Conservation (phyloP, 1,140 invertebrate genomes). For the Drosophila takahashii region DNA sequence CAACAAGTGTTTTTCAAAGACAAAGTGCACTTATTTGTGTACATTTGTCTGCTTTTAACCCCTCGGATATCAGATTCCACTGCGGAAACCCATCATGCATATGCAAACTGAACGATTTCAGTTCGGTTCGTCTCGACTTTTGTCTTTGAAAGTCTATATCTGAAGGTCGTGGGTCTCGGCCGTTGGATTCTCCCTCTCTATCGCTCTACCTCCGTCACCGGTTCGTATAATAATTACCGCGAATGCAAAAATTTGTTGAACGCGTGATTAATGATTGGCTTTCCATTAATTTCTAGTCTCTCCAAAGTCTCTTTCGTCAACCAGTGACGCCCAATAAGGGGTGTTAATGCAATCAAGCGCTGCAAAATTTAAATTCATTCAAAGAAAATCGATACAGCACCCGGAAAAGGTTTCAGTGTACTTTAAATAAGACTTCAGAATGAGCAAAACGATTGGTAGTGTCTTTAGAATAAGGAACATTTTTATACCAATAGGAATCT, state of each 20-base stretch:
- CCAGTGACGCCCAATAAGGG: constrained; percentile 25
- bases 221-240: constrained; percentile 74
- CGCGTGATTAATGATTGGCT: constrained; percentile 72
- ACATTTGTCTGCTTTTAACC: neutral
- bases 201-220: constrained; percentile 35
- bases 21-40: constrained; percentile 1
- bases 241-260: constrained; percentile 65
- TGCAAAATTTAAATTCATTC: constrained; percentile 5
- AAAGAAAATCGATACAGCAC: constrained; percentile 3
- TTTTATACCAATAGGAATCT: neutral
- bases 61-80: constrained; percentile 14
- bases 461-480: neutral
- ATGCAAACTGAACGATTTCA: constrained; percentile 37
- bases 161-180: constrained; percentile 78
- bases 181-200: constrained; percentile 60
- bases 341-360: constrained; percentile 7
- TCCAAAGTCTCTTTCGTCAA: constrained; percentile 7
- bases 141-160: constrained; percentile 41
- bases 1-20: constrained; percentile 26
- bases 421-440: neutral
- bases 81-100: constrained; percentile 24
- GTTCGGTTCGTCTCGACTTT: constrained; percentile 30
- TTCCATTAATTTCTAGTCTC: constrained; percentile 45
- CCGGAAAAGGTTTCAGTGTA: constrained; percentile 12
- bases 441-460: neutral